Evolutionary conservation across 1,140 invertebrate genomes (phyloP), one percentile per base, ranked within the genome.

Genomic region (Campoletis sonorensis): DNA sequence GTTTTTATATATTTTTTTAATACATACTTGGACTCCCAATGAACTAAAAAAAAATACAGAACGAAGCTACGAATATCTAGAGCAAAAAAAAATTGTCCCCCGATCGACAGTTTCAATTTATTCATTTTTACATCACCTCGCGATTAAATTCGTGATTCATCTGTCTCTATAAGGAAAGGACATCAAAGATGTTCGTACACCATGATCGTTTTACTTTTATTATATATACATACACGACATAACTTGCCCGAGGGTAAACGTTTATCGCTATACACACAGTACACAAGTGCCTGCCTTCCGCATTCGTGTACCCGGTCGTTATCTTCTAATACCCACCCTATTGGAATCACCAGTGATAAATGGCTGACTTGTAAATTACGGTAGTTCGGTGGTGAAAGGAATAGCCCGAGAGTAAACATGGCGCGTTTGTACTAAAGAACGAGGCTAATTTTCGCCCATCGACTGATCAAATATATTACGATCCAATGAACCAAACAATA

Each of bases 361-460:
- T 81, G 75, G 82, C 80, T 75, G 82, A 81, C 82, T 84, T 84
- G 82, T 81, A 84, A 84, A 84, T 84, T 81, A 80, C 67, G 72
- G 80, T 76, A 77, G 75, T 73, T 64, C 80, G 72, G 51, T 81
- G 72, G 80, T 76, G 80, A 81, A 81, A 81, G 80, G 80, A 77
- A 77, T 76, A n/a, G 61, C 40, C 13, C 51, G 51, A 78, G 49
- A 33, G 30, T 70, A 15, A 26, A 72, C 33, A 30, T 4, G 4
- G 3, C 40, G 33, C 7, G 61, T 8, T 1, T 13, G n/a, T 18
- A 54, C 18, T 18, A n/a, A n/a, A 64, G 23, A 13, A 7, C 61
- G 61, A n/a, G 61, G 10, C 18, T 64, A 10, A 26, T 64, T 64
- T 64, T 64, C 18, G 61, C 23, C 61, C 61, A 15, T 64, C 23